Evolutionary conservation across 2,797 vertebrate genomes (phyloP).

Genomic region (Miichthys miiuy): DNA sequence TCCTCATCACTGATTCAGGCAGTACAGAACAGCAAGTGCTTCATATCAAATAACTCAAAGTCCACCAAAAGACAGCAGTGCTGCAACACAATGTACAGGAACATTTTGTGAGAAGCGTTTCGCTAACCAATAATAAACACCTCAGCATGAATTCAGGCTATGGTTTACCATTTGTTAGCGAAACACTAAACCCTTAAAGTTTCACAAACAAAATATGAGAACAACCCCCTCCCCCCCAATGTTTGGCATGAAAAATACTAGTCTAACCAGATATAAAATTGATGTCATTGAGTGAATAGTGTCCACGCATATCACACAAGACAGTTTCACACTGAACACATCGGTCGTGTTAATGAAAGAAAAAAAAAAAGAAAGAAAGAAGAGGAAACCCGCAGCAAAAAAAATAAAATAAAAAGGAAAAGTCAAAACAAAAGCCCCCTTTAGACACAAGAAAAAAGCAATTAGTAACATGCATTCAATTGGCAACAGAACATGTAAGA

Average conservation of each 20-base stretch:
- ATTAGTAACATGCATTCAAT: constrained; percentile 73
- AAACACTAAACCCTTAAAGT: constrained; percentile 53
- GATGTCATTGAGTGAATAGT: constrained; percentile 47
- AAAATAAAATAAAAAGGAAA: constrained; percentile 41
- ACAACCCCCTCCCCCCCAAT: constrained; percentile 2
- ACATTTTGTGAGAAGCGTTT: constrained; percentile 18
- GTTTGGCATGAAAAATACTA: constrained; percentile 59
- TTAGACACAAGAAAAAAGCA: constrained; percentile 61
- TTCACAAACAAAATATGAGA: constrained; percentile 52
- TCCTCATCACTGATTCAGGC: constrained; percentile 74
- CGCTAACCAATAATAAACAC: constrained; percentile 26
- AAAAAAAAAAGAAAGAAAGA: background rate
- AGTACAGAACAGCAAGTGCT: constrained; percentile 84
- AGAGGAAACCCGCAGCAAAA: constrained; percentile 2
- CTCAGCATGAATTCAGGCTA: constrained; percentile 19
- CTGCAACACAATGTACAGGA: constrained; percentile 73
- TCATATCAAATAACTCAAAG: constrained; percentile 73
- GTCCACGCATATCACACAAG: constrained; percentile 55
- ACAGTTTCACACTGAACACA: constrained; percentile 56
- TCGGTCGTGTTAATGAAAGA: constrained; percentile 29
- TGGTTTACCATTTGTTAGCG: constrained; percentile 33
- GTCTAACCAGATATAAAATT: constrained; percentile 60
- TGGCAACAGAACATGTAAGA: constrained; percentile 72
- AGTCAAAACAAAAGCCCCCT: constrained; percentile 57
- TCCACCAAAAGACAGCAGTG: constrained; percentile 70